Conservation (phyloP, 2,113 vertebrate species). For the Lota lota region DNA sequence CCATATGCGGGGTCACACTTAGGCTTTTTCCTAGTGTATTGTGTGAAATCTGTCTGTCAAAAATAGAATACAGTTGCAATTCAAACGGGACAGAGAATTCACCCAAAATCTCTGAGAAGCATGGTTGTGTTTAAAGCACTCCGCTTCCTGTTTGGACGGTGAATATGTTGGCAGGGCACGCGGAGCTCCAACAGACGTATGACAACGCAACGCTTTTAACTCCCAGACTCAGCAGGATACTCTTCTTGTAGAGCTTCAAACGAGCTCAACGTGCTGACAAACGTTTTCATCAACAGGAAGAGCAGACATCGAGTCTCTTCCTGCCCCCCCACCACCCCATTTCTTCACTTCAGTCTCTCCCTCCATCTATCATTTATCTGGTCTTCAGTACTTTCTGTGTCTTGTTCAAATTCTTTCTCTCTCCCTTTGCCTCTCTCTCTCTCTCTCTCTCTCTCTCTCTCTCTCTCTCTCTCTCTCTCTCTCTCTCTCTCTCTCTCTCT, state of each 20-base stretch:
- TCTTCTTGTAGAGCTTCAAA: slow-evolving; percentile 49
- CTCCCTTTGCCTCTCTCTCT: slow-evolving; percentile 18
- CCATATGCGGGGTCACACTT: not conserved
- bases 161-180: too few relatives aligned
- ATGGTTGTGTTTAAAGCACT: too few relatives aligned
- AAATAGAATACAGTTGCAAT: too few relatives aligned
- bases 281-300: slow-evolving; percentile 72
- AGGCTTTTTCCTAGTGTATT: not conserved
- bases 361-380: not conserved
- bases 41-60: not conserved
- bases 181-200: slow-evolving; percentile 16
- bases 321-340: slow-evolving; percentile 45
- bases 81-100: too few relatives aligned
- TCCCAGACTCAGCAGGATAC: slow-evolving; percentile 21
- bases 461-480: too few relatives aligned
- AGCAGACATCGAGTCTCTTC: slow-evolving; percentile 62
- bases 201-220: slow-evolving; percentile 35
- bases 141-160: too few relatives aligned
- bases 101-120: too few relatives aligned
- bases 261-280: slow-evolving; percentile 50
- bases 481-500: too few relatives aligned
- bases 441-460: not conserved
- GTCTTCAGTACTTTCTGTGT: not conserved
- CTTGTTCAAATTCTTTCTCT: slow-evolving; percentile 7
- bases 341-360: not conserved